Base-by-base conservation (phyloP, 1,140 invertebrate genomes). In the Pogonus chalceus region DNA sequence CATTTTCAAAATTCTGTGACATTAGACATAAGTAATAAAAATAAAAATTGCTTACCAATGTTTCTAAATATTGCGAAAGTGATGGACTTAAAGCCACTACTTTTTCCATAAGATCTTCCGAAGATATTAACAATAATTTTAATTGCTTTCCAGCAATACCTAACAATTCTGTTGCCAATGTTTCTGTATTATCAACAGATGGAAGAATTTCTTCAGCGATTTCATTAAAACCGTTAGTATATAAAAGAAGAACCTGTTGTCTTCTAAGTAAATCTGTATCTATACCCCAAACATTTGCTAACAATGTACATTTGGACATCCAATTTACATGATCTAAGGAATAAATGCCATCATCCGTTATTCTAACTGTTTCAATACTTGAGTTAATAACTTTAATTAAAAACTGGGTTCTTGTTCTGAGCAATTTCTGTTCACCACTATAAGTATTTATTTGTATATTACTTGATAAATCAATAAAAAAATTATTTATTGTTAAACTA, bases 261-360 rank as follows among this genome's bases (percentile, higher is more conserved):
- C 84, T 77, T 58, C 81, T 79, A 26, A 95, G 70, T 57, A 81
- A 77, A 62, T 91, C 87, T 18, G 78, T 74, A 65, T 90, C 82
- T 23, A 94, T 69, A 54, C 82, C 79, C 90, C 92, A 95, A 49
- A 87, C 79, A 35, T 81, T 78, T 0, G 87, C 85, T 20, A 96
- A 68, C 18, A 74, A 75, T 39, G 83, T 72, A 55, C 87, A 81
- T 62, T 82, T 80, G 62, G 79, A 69, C 71, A 88, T 85, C 81
- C 85, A 89, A 4, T 67, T 59, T 20, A 77, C 64, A 56, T 81
- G 81, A 57, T 86, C 79, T 1, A 69, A 69, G 37, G 76, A 76
- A 60, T 78, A 79, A 26, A 77, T 61, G 69, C 52, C 73, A 63
- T 24, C 67, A 64, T 80, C 73, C 47, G 76, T 70, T 52, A 76